Conservation (phyloP, 2,888 invertebrate species). For the Empis stercorea region DNA sequence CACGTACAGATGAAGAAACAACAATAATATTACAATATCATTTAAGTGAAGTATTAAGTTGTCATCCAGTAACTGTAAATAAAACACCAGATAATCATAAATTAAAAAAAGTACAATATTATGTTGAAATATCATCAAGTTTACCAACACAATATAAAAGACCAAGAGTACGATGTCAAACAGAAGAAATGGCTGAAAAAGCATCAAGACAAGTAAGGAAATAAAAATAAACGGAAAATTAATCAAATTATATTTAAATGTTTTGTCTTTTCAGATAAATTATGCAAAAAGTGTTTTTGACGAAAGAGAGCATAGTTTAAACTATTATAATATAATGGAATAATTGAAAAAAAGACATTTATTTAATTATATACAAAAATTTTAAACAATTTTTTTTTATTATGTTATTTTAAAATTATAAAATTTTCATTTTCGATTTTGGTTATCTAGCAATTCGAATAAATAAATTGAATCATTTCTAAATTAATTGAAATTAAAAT, state of each 20-base stretch:
- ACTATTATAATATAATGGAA: conserved; percentile 4
- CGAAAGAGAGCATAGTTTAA: conserved; percentile 62
- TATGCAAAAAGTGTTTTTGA: conserved; percentile 77
- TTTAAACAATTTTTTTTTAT: too few species aligned
- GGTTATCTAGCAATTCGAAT: too few species aligned
- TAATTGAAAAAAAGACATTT: neutral
- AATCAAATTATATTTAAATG: neutral
- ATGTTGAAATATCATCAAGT: conserved; percentile 36
- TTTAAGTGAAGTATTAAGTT: conserved; percentile 33
- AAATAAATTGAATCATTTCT: too few species aligned
- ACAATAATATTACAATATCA: conserved; percentile 31
- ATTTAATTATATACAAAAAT: too few species aligned
- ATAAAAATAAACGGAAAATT: neutral
- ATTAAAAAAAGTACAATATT: conserved; percentile 20
- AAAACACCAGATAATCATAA: conserved; percentile 17
- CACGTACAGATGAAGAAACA: conserved; percentile 29
- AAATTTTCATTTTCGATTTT: too few species aligned
- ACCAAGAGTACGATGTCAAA: conserved; percentile 61
- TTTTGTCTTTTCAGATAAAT: conserved; percentile 66
- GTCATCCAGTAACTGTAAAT: conserved; percentile 30
- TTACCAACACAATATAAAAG: conserved; percentile 40
- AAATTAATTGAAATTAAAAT: too few species aligned
- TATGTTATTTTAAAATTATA: too few species aligned
- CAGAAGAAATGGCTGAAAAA: conserved; percentile 46
- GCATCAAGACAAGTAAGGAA: conserved; percentile 35